Percentiles rank a stretch among this genome's conserved stretches.
phyloP scores from a whole-genome alignment of 2,888 invertebrate genomes.

The Quadriops clusia region DNA sequence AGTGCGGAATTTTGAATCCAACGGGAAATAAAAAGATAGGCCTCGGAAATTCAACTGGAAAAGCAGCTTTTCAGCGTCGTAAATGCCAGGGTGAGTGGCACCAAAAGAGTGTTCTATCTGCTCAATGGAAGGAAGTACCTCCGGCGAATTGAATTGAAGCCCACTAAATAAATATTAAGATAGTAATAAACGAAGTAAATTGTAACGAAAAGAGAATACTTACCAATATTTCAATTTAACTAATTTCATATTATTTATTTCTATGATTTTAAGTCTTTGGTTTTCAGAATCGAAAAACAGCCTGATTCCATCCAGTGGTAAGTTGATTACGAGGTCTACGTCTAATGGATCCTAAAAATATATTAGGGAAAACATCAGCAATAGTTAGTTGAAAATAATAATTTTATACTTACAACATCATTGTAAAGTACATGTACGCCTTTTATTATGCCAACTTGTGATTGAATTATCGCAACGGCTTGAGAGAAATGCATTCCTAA shows the following conservation, averaged over 20 bases:
- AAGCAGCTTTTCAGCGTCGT: conserved; percentile 88
- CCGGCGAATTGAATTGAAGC: conserved; percentile 80
- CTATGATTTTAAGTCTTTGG: conserved; percentile 93
- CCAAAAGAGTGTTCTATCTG: conserved; percentile 98
- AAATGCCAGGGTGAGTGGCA: conserved; percentile 96
- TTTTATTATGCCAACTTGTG: conserved; percentile 89
- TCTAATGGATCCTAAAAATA: conserved; percentile 79
- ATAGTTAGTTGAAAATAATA: conserved; percentile 4
- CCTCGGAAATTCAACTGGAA: conserved; percentile 96
- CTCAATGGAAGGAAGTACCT: conserved; percentile 91
- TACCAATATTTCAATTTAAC: conserved; percentile 95
- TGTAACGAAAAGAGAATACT: conserved; percentile 31
- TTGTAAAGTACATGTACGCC: conserved; percentile 95
- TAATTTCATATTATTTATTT: conserved; percentile 94
- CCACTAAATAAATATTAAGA: conserved; percentile 44
- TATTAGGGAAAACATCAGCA: conserved; percentile 11
- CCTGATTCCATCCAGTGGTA: conserved; percentile 92
- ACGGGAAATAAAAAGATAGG: conserved; percentile 92
- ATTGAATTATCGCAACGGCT: conserved; percentile 91
- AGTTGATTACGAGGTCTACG: conserved; percentile 90
- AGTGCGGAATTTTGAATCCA: conserved; percentile 77
- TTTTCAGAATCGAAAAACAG: conserved; percentile 92
- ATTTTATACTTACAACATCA: conserved; percentile 60
- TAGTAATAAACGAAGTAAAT: conserved; percentile 1
- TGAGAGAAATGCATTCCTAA: conserved; percentile 97